Base-by-base conservation (phyloP, 1,140 invertebrate genomes). In the Meloidogyne hapla region DNA sequence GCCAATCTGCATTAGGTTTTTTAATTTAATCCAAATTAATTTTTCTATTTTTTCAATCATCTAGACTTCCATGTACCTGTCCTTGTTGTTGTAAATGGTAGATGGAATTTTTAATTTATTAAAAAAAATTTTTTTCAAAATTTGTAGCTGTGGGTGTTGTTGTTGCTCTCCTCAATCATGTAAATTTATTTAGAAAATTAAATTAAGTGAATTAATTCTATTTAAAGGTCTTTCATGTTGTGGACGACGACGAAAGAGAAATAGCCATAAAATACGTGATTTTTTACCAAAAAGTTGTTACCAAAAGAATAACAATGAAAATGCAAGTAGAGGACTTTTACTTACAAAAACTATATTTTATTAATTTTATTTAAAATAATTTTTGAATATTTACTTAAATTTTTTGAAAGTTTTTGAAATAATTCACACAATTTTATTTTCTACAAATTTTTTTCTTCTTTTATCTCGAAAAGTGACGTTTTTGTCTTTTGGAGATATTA, bases 51-150 rank as follows among this genome's bases (percentile, higher is more conserved):
- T 56, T n/a, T n/a, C 18, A n/a, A 56, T 48, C 2, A n/a, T 56
- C 3, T n/a, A 56, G 48, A 56, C 48, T 56, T 56, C 48, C 48
- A n/a, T 56, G 48, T 56, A 56, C 48, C n/a, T 56, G 48, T 56
- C 48, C 48, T 56, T 56, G 48, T 56, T 56, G 48, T 56, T 56
- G 48, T n/a, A 56, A 13, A 56, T 56, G 48, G 48, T 56, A n/a
- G 6, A 48, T 2, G 9, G 9, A 18, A 48, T 0, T 48, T 48
- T 18, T 18, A 18, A 5, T 48, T 18, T 48, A 18, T n/a, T 18
- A 18, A 48, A 48, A 18, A 18, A 48, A 18, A n/a, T 56, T 56
- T n/a, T n/a, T n/a, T 45, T 18, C 9, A 48, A 48, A 56, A 56
- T 56, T 21, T 56, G 8, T 1, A 56, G 48, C n/a, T 56, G 48